phyloP scores from a whole-genome alignment of 2,797 vertebrate species.

The Valencia hispanica region DNA sequence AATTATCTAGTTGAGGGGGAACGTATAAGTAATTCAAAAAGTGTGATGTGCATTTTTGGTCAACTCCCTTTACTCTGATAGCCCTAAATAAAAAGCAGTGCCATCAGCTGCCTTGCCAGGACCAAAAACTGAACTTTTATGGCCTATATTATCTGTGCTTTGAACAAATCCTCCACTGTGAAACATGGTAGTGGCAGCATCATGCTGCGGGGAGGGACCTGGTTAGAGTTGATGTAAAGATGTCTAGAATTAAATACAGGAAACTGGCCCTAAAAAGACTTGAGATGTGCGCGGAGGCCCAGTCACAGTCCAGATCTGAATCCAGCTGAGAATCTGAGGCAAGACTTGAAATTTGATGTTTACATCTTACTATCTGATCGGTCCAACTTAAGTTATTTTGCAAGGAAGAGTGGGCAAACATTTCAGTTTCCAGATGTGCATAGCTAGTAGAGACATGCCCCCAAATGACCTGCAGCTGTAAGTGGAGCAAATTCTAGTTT shows the following conservation, averaged over 20 bases:
- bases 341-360: neutral
- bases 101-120: neutral
- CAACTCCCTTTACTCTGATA: neutral
- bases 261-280: neutral
- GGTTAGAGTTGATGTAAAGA: neutral
- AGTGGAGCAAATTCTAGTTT: neutral
- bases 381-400: neutral
- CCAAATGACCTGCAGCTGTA: too few species aligned
- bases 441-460: neutral
- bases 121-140: too few species aligned
- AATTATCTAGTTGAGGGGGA: neutral
- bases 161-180: neutral
- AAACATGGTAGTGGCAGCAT: neutral
- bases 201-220: neutral
- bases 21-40: neutral
- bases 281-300: neutral
- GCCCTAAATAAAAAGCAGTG: neutral
- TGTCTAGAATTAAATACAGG: neutral
- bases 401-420: neutral
- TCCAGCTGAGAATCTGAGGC: neutral
- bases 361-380: neutral
- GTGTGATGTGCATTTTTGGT: neutral
- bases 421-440: neutral
- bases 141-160: too few species aligned
- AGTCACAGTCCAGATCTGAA: neutral